Evolutionary conservation across 2,888 invertebrate species (phyloP).

Genomic region (Aporophyla nigra): DNA sequence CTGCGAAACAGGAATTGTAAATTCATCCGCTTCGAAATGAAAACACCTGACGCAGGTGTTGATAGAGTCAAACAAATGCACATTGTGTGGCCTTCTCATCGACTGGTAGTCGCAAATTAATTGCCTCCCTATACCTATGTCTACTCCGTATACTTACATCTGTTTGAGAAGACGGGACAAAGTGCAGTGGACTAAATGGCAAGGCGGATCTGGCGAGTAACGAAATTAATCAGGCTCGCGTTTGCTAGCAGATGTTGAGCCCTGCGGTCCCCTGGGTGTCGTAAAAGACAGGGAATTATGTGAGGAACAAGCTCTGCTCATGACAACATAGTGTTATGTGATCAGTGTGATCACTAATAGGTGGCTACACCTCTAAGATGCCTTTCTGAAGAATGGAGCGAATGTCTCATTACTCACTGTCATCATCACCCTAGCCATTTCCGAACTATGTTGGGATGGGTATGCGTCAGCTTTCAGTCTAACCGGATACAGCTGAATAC

Average conservation of each 20-base stretch:
- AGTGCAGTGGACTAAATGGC: conserved; percentile 17
- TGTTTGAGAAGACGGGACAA: neutral
- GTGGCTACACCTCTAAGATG: neutral
- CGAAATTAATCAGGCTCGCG: conserved; percentile 39
- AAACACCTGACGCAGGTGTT: conserved; percentile 63
- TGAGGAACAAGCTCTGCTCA: neutral
- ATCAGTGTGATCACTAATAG: conserved; percentile 3
- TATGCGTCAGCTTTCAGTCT: no score
- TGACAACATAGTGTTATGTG: neutral
- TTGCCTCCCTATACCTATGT: neutral
- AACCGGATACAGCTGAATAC: no score
- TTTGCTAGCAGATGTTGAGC: conserved; percentile 23
- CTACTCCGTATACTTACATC: neutral
- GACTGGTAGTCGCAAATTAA: conserved; percentile 26
- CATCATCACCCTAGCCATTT: neutral
- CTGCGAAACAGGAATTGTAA: conserved; percentile 55
- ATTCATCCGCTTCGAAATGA: conserved; percentile 49
- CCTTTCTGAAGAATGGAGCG: neutral
- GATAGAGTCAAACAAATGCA: conserved; percentile 53
- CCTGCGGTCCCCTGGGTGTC: conserved; percentile 8
- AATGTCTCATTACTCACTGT: neutral
- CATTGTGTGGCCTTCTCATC: conserved; percentile 35
- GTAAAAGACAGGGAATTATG: conserved; percentile 14
- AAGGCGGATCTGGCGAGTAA: neutral
- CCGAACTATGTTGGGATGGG: no score